Evolutionary conservation across 2,888 invertebrate genomes (phyloP).

Genomic region (Pemphredon lugubris): DNA sequence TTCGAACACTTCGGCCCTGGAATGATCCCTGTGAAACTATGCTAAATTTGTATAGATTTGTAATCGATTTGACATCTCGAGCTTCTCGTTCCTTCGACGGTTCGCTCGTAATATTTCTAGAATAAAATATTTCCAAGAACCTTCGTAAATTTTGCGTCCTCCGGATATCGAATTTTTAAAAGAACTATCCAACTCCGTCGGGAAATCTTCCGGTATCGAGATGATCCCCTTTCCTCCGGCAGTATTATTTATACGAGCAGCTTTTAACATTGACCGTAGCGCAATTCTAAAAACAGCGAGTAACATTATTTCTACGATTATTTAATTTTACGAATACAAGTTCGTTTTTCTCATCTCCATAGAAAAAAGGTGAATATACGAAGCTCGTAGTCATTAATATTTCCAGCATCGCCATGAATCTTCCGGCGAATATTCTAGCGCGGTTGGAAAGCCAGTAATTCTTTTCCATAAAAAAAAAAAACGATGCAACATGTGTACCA

Average conservation of each 20-base stretch:
- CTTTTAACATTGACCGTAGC: no score
- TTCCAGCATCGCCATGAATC: neutral
- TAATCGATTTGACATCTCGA: no score
- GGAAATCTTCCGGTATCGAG: slow-evolving; percentile 51
- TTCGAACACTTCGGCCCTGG: no score
- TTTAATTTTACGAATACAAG: no score
- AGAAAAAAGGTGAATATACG: no score
- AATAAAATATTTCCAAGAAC: neutral
- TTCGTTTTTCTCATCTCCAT: no score
- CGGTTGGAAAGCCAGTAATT: slow-evolving; percentile 6
- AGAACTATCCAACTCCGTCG: slow-evolving; percentile 26
- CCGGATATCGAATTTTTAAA: no score
- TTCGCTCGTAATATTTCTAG: no score
- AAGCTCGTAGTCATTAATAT: slow-evolving; percentile 22
- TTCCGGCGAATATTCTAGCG: slow-evolving; percentile 4
- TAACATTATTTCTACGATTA: neutral
- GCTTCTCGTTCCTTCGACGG: no score
- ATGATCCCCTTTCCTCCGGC: slow-evolving; percentile 12
- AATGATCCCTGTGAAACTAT: no score
- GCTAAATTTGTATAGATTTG: no score
- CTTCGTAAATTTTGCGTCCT: slow-evolving; percentile 15
- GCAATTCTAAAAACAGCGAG: neutral
- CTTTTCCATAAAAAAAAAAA: slow-evolving; percentile 1
- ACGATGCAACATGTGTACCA: neutral
- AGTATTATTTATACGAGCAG: slow-evolving; percentile 43